Evolutionary conservation across 2,888 invertebrate species (phyloP).

Genomic region (Chloromyia formosa): DNA sequence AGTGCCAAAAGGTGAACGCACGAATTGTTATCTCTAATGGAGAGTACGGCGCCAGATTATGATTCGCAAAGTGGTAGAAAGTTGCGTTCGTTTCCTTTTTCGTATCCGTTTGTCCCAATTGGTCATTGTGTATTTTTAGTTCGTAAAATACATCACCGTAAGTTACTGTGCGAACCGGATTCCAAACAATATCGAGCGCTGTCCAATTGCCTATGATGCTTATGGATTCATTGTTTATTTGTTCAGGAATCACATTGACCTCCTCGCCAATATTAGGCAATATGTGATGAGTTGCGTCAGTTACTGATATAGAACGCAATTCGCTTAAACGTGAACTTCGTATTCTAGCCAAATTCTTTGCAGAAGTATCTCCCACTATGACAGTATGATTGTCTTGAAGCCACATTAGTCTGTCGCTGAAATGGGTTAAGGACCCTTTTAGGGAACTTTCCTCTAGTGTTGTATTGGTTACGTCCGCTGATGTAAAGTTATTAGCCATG

Average conservation of each 20-base stretch:
- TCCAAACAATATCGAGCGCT: conserved; percentile 86
- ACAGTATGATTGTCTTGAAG: conserved; percentile 77
- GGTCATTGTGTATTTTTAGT: conserved; percentile 68
- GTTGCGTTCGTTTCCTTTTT: conserved; percentile 65
- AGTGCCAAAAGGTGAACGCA: conserved; percentile 87
- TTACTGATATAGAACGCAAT: conserved; percentile 75
- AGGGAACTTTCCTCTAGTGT: conserved; percentile 65
- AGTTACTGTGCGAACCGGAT: conserved; percentile 76
- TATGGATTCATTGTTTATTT: conserved; percentile 74
- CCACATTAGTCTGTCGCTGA: conserved; percentile 85
- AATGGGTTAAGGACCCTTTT: conserved; percentile 80
- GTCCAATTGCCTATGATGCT: conserved; percentile 79
- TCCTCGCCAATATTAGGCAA: conserved; percentile 54
- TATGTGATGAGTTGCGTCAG: conserved; percentile 73
- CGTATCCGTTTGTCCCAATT: conserved; percentile 33
- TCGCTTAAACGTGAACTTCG: conserved; percentile 72
- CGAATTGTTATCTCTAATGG: conserved; percentile 77
- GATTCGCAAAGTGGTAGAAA: conserved; percentile 65
- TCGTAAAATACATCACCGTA: conserved; percentile 86
- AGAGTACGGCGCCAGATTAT: conserved; percentile 73
- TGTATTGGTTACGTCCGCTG: conserved; percentile 53
- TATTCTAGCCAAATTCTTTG: conserved; percentile 76
- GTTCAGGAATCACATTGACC: conserved; percentile 77
- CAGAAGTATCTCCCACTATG: conserved; percentile 78
- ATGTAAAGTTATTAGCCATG: conserved; percentile 70